Percentiles rank a stretch among this genome's conserved stretches.
Conservation (phyloP, 2,113 vertebrate genomes). For the Notothenia rossii region DNA sequence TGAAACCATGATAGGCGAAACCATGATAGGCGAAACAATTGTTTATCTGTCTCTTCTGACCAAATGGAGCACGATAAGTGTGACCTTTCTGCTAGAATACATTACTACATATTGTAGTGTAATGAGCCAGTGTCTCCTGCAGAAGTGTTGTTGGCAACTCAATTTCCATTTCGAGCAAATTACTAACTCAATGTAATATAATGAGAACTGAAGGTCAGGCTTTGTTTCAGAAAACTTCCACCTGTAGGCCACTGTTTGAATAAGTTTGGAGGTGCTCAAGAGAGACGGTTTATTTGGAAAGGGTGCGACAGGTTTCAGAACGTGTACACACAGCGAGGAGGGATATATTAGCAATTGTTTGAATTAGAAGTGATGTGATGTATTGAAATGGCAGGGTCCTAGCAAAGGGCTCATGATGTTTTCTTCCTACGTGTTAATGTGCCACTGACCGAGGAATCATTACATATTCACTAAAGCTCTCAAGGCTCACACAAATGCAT, state of each 20-base stretch:
- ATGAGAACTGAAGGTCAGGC: slow-evolving; percentile 58
- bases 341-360: slow-evolving; percentile 55
- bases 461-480: slow-evolving; percentile 48
- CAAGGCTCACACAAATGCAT: slow-evolving; percentile 48
- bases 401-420: slow-evolving; percentile 65
- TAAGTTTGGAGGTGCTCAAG: slow-evolving; percentile 33
- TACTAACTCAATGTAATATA: slow-evolving; percentile 22
- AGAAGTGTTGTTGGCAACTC: slow-evolving; percentile 35
- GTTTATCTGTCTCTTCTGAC: slow-evolving; percentile 5
- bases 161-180: slow-evolving; percentile 30
- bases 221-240: slow-evolving; percentile 41
- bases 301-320: slow-evolving; percentile 26
- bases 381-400: slow-evolving; percentile 41
- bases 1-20: background rate
- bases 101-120: slow-evolving; percentile 40
- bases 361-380: slow-evolving; percentile 54
- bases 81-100: slow-evolving; percentile 36
- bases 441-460: slow-evolving; percentile 47
- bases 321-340: slow-evolving; percentile 38
- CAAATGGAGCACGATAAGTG: slow-evolving; percentile 14
- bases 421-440: slow-evolving; percentile 67
- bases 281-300: slow-evolving; percentile 44
- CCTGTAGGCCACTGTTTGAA: slow-evolving; percentile 19
- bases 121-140: slow-evolving; percentile 46
- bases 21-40: background rate